These are phyloP conservation scores for Cervus canadensis DNA, from an alignment of 2,113 vertebrate genomes.

Conservation along the genomic window DNA sequence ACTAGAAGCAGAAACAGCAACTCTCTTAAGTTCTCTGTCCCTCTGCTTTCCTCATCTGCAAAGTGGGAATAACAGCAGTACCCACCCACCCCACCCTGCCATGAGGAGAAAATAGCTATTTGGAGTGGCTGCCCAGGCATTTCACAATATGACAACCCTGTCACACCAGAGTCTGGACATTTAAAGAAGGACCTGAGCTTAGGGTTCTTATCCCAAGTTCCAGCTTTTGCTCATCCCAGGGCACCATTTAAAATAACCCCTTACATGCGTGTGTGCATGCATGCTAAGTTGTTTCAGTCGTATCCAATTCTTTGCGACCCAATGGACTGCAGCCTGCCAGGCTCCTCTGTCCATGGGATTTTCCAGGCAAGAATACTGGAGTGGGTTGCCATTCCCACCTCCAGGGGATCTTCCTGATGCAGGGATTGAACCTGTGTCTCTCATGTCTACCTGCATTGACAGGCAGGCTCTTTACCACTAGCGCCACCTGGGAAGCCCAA, in stretches of 20 bases:
- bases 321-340: background rate
- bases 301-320: background rate
- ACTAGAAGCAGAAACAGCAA: background rate
- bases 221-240: background rate
- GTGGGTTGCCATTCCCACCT: background rate
- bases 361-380: background rate
- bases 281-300: background rate
- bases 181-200: background rate
- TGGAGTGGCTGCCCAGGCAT: background rate
- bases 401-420: background rate
- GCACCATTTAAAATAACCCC: background rate
- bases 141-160: background rate
- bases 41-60: background rate
- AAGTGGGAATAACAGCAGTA: background rate
- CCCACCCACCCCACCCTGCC: rapidly evolving
- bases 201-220: no score
- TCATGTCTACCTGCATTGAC: background rate
- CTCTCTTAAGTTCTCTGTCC: background rate
- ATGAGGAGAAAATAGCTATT: background rate
- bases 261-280: background rate
- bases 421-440: background rate
- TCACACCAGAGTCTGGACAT: background rate
- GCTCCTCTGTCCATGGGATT: background rate
- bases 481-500: background rate
- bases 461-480: background rate